Conservation (phyloP, 2,888 invertebrate genomes). For the Timema cristinae region DNA sequence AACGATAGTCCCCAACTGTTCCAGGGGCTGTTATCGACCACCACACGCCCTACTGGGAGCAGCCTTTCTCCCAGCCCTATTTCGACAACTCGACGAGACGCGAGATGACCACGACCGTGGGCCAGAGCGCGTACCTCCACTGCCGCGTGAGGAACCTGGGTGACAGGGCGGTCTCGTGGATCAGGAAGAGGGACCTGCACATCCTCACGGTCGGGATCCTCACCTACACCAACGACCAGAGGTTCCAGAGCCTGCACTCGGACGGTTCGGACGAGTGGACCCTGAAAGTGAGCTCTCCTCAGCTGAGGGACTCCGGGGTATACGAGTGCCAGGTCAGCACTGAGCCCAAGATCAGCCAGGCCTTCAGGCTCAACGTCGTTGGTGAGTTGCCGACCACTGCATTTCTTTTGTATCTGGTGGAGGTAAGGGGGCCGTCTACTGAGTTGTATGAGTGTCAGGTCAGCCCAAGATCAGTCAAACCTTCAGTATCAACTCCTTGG, state of each 20-base stretch:
- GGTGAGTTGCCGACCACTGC: conserved; percentile 52
- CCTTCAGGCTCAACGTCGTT: conserved; percentile 69
- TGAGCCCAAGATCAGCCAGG: conserved; percentile 72
- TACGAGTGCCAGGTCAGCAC: conserved; percentile 77
- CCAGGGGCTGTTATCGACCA: conserved; percentile 35
- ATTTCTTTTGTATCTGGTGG: too few relatives aligned
- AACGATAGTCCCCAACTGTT: too few relatives aligned
- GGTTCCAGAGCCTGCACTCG: conserved; percentile 65
- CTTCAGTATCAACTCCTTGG: too few relatives aligned
- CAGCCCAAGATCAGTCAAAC: too few relatives aligned
- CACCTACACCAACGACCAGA: conserved; percentile 70
- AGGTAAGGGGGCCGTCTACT: too few relatives aligned
- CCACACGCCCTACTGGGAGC: conserved; percentile 47
- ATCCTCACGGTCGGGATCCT: conserved; percentile 67
- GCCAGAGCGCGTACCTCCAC: conserved; percentile 79
- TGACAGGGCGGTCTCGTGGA: conserved; percentile 86
- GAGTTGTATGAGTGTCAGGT: too few relatives aligned
- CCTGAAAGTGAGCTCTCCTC: conserved; percentile 64
- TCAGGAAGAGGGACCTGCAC: conserved; percentile 77
- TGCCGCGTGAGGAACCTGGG: conserved; percentile 83
- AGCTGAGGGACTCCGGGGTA: conserved; percentile 62
- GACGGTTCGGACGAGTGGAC: conserved; percentile 72
- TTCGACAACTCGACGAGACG: conserved; percentile 83
- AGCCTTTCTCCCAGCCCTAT: conserved; percentile 80
- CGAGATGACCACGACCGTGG: conserved; percentile 81